Conservation (phyloP, 2,888 invertebrate species). For the Cataglyphis altisquamis region DNA sequence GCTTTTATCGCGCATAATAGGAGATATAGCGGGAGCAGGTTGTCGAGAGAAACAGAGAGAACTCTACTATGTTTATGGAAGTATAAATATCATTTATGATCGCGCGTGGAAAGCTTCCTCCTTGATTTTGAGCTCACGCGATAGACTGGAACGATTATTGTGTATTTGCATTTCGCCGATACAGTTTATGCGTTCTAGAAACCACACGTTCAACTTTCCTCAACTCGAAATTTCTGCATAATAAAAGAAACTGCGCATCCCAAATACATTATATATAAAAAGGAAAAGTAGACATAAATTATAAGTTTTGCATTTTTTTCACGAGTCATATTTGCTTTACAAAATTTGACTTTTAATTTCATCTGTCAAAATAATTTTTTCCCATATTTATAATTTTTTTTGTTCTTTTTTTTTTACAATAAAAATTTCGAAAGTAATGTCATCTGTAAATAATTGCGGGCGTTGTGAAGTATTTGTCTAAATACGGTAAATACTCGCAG, state of each 20-base stretch:
- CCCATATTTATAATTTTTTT: not conserved
- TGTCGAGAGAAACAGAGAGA: not conserved
- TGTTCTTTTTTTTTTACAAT: not conserved
- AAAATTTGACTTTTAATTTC: not conserved
- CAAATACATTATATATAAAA: not conserved
- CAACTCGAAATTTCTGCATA: not conserved
- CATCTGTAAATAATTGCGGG: not conserved
- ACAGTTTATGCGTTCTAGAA: not conserved
- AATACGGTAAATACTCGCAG: not conserved
- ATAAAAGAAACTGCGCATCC: not conserved
- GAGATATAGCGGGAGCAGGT: not conserved
- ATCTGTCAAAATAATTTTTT: not conserved
- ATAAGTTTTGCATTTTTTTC: not conserved
- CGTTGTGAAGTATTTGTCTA: not conserved
- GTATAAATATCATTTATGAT: not conserved
- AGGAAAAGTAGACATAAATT: not conserved
- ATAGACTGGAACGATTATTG: conserved; percentile 21
- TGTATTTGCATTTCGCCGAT: conserved; percentile 16
- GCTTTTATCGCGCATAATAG: conserved; percentile 25
- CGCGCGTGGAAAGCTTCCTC: not conserved
- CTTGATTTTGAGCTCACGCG: not conserved
- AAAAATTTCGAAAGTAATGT: not conserved
- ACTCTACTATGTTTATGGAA: conserved; percentile 1
- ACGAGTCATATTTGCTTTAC: not conserved
- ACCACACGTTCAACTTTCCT: not conserved